Percentiles rank a stretch among this genome's conserved stretches.
phyloP scores from a whole-genome alignment of 2,888 invertebrate species.

The Augochlorella aurata region DNA sequence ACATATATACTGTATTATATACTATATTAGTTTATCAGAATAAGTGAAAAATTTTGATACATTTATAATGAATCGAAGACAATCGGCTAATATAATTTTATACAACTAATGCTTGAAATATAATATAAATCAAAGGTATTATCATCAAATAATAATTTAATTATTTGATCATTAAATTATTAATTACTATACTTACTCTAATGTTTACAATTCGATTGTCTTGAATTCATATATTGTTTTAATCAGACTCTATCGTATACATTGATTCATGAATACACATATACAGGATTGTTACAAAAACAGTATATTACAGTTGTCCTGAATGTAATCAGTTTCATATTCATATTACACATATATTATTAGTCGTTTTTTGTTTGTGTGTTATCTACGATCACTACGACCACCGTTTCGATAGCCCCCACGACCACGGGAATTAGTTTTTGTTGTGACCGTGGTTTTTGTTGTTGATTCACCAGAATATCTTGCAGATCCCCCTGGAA shows the following conservation, averaged over 20 bases:
- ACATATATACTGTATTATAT: conserved; percentile 36
- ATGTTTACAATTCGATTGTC: conserved; percentile 28
- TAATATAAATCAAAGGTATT: conserved; percentile 11
- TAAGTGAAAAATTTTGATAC: conserved; percentile 36
- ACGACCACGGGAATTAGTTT: conserved; percentile 77
- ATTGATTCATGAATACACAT: conserved; percentile 56
- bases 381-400: conserved; percentile 80
- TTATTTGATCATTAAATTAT: not conserved
- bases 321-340: conserved; percentile 45
- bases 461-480: conserved; percentile 71
- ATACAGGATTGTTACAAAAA: conserved; percentile 64
- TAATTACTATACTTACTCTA: not conserved
- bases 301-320: conserved; percentile 68
- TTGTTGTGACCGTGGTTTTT: conserved; percentile 72
- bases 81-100: conserved; percentile 1
- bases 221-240: conserved; percentile 40
- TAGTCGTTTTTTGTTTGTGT: conserved; percentile 62
- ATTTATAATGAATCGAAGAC: conserved; percentile 45
- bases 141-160: conserved; percentile 3
- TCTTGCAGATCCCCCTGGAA: conserved; percentile 68
- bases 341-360: conserved; percentile 59
- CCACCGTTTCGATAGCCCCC: conserved; percentile 78
- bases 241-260: conserved; percentile 54
- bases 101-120: not conserved
- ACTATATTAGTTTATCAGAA: conserved; percentile 45